Evolutionary conservation across 64 coral and sea anemone genomes (phyloP).

Genomic region (Astreopora myriophthalma): DNA sequence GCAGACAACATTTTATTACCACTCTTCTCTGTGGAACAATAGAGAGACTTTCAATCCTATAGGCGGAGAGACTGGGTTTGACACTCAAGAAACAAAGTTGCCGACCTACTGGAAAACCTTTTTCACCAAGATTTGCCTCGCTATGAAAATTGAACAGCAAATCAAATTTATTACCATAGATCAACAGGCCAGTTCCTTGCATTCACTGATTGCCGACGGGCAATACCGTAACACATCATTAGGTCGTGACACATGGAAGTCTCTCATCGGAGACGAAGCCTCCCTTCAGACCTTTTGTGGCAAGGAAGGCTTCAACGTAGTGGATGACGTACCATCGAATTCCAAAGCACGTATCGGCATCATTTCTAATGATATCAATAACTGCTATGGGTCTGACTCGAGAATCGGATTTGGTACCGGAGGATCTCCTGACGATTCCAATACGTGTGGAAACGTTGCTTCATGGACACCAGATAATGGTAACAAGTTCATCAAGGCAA

Average conservation of each 20-base stretch:
- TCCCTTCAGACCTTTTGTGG: background rate
- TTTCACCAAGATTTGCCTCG: background rate
- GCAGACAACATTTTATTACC: constrained; percentile 40
- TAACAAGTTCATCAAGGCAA: background rate
- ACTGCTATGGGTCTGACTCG: background rate
- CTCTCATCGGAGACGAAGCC: background rate
- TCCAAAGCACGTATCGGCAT: background rate
- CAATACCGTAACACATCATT: constrained; percentile 13
- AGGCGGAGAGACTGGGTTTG: constrained; percentile 11
- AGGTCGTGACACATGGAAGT: constrained; percentile 8
- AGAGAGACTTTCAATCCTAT: background rate
- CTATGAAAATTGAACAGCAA: background rate
- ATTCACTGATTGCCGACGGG: constrained; percentile 20
- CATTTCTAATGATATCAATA: background rate
- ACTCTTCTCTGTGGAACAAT: constrained; percentile 27
- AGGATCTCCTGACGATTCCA: background rate
- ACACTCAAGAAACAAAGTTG: constrained; percentile 28
- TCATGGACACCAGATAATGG: background rate
- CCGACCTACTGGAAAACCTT: constrained; percentile 5
- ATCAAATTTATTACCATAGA: background rate
- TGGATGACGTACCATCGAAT: background rate
- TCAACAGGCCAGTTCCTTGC: background rate
- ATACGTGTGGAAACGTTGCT: constrained; percentile 7
- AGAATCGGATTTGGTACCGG: background rate
- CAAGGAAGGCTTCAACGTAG: constrained; percentile 28